Evolutionary conservation across 2,797 vertebrate species (phyloP), one percentile per base, ranked within the genome.

Genomic region (Clarias platycephalus): DNA sequence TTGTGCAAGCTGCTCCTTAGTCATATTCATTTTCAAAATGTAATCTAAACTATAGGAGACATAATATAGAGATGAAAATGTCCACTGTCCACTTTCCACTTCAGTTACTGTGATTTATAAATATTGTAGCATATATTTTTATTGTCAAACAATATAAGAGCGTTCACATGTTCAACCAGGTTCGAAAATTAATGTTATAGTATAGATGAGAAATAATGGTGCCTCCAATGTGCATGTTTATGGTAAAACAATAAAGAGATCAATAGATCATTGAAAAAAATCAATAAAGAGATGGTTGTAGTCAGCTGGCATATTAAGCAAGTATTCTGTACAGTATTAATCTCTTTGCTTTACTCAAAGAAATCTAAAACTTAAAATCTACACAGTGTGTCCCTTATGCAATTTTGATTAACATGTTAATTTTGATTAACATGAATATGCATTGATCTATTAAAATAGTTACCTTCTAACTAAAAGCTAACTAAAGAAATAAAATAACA

Each of bases 211-310:
- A 72, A 83, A 81, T 68, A 70, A 68, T 67, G 10, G 64, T 70
- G 58, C 63, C 63, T 55, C 64, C 13, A 57, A 28, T 18, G 10
- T 49, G 37, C 7, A 3, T 64, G 77, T 81, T 80, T 55, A 74
- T 16, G 28, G 40, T 67, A 66, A 74, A 72, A 57, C 68, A 44
- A 12, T 60, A 40, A 70, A 62, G 53, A 62, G 66, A 58, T 72
- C 40, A 44, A 44, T 44, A 44, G 40, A 44, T 44, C 40, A 44
- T 44, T 44, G 40, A 44, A 44, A 44, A 37, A 44, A 44, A 44
- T n/a, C 37, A 44, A 18, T 70, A 40, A 70, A 62, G 53, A 62
- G 66, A 58, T 72, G 83, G 77, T 53, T 80, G 83, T 31, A 31
- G 13, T 79, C n/a, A 31, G n/a, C 5, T 68, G 9, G 31, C 13